Base-by-base conservation (phyloP, 2,113 vertebrate species). In the Taurulus bubalis region DNA sequence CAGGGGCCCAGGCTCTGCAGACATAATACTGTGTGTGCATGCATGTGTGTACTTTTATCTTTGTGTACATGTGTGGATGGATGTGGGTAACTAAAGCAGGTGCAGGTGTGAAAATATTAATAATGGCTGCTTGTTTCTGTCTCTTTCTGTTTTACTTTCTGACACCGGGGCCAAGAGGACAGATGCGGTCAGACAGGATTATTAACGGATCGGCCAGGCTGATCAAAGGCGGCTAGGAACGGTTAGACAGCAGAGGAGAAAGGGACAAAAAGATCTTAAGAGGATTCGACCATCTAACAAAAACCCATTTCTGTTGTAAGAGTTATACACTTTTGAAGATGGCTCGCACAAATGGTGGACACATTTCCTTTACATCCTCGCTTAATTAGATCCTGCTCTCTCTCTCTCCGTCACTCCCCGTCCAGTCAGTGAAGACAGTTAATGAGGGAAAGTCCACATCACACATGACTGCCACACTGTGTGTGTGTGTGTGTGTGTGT, bases 381-480 rank as follows among this genome's bases (percentile, higher is more conserved):
- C 16, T 22, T 66, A 53, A 79, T 85, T 60, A 72, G 62, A 79
- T 77, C 32, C 30, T 30, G 24, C 3, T 5, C 47, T 49, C 30
- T 5, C 45, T 55, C 30, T 47, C 12, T 72, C 63, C 58, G 28
- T 74, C 64, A 68, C 32, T 73, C 28, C 3, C 24, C 30, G 30
- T 65, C 56, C 70, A 68, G 53, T 20, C 42, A 63, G 42, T 15
- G 34, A 45, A 70, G 42, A 42, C 59, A 66, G 62, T 49, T 76
- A 80, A 83, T 74, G 24, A 84, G 70, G 67, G 70, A 86, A 87
- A 86, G 64, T 83, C 62, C 82, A 20, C 51, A 71, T 75, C 73
- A 79, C 26, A 3, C 84, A 75, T 65, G 66, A 66, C 59, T 47
- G 34, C 80, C 68, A 64, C 81, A 79, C 75, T 84, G 55, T 63